Base-by-base conservation (phyloP, 2,888 invertebrate species). In the Caenorhabditis sulstoni region DNA sequence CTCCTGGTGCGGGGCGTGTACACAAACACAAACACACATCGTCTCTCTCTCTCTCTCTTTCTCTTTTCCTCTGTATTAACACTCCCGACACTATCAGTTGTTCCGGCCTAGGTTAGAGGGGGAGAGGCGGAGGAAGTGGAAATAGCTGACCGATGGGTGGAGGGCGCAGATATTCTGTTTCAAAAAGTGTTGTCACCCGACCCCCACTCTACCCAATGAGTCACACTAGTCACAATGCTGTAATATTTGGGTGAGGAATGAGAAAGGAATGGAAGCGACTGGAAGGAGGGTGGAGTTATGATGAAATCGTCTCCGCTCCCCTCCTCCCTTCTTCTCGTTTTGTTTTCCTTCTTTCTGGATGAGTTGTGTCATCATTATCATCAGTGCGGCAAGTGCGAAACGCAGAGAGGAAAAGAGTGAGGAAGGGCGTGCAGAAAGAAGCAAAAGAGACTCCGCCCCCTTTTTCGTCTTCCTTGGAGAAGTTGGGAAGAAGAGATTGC, bases 161-260 rank as follows among this genome's bases (percentile, higher is more conserved):
- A 29, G 29, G 29, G 29, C 7, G 29, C 29, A 29, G 29, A 7
- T 29, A 29, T 29, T 53, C 50, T 70, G 61, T 70, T 70, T 44
- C 70, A 61, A 70, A 58, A 70, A 5, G 29, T 29, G 61, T 70
- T 47, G 61, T 70, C 70, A 61, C 37, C 61, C 61, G 70, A 70
- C 70, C 22, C 53, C 29, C 52, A 4, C 7, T 14, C 58, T 29
- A 23, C 29, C 29, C 29, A n/a, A 62, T 70, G 70, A 70, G 44
- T 70, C 70, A 70, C 29, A 41, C 61, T 55, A 70, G 70, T 70
- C 70, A 70, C 70, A 45, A 18, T 68, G 68, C 68, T 68, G 68
- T 68, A 68, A 68, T 59, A 59, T 44, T 35, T 50, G 58, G 18
- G 16, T 8, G 47, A 47, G 14, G 11, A 41, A 41, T 14, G 12